These are phyloP conservation scores for Enteromius viviparus DNA, from an alignment of 2,797 vertebrate genomes.

Conservation along the genomic window DNA sequence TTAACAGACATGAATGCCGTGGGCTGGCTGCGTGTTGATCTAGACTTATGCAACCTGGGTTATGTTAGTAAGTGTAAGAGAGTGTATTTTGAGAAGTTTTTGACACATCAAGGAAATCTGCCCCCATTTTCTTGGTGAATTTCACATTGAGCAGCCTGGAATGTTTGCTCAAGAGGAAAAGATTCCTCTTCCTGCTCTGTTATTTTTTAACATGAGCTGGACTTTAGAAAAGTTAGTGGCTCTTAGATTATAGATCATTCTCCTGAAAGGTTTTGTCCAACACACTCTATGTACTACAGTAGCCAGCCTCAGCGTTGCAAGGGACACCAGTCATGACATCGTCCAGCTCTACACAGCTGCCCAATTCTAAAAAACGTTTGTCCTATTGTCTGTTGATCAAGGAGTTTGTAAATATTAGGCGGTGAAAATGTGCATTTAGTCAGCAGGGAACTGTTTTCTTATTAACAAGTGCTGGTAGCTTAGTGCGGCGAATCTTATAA, in stretches of 20 bases:
- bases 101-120: slow-evolving; percentile 20
- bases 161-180: not conserved
- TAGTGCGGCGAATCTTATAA: slow-evolving; percentile 50
- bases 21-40: not conserved
- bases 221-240: not conserved
- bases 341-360: slow-evolving; percentile 20
- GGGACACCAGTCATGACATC: slow-evolving; percentile 9
- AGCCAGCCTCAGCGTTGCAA: not conserved
- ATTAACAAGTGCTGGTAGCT: slow-evolving; percentile 54
- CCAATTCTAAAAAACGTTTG: slow-evolving; percentile 36
- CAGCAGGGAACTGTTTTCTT: slow-evolving; percentile 55
- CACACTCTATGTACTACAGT: not conserved
- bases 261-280: not conserved
- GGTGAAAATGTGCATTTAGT: slow-evolving; percentile 49
- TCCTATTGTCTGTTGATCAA: slow-evolving; percentile 35
- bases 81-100: not conserved
- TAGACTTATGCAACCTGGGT: not conserved
- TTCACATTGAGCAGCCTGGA: not conserved
- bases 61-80: not conserved
- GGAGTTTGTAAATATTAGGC: slow-evolving; percentile 50
- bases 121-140: not conserved
- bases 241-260: slow-evolving; percentile 22
- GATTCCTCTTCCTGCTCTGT: not conserved
- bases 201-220: not conserved
- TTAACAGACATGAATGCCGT: slow-evolving; percentile 6